Evolutionary conservation across 2,113 vertebrate species (phyloP).

Genomic region (Rattus rattus): DNA sequence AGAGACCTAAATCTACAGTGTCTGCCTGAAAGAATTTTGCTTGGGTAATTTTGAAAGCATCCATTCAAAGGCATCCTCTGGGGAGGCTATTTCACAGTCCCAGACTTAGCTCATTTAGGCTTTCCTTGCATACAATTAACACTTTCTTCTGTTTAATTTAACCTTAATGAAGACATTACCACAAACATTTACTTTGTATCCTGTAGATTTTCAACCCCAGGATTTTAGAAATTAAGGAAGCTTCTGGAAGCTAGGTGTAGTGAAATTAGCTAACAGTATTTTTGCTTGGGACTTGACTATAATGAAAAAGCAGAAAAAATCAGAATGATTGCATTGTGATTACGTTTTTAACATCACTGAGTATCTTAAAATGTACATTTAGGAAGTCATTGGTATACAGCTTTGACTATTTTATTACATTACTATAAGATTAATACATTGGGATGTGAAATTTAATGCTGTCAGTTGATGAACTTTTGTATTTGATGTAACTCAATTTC

Average conservation of each 20-base stretch:
- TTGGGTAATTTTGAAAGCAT: slow-evolving; percentile 54
- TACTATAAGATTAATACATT: neutral
- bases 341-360: neutral
- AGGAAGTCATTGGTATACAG: neutral
- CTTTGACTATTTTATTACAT: neutral
- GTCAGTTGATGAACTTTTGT: neutral
- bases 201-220: slow-evolving; percentile 37
- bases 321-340: neutral
- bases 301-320: neutral
- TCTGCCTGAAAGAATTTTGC: slow-evolving; percentile 50
- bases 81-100: slow-evolving; percentile 63
- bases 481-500: neutral
- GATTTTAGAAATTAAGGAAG: slow-evolving; percentile 56
- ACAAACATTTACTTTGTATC: slow-evolving; percentile 45
- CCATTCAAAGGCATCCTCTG: neutral
- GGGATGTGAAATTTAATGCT: neutral
- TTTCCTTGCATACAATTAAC: slow-evolving; percentile 57
- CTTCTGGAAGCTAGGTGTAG: slow-evolving; percentile 9
- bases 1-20: neutral
- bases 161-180: slow-evolving; percentile 72
- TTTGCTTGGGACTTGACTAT: neutral
- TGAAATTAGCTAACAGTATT: neutral
- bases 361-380: neutral
- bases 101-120: slow-evolving; percentile 62
- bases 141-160: slow-evolving; percentile 72